Base-by-base conservation (phyloP, 2,113 vertebrate genomes). In the Hirundichthys speculiger region DNA sequence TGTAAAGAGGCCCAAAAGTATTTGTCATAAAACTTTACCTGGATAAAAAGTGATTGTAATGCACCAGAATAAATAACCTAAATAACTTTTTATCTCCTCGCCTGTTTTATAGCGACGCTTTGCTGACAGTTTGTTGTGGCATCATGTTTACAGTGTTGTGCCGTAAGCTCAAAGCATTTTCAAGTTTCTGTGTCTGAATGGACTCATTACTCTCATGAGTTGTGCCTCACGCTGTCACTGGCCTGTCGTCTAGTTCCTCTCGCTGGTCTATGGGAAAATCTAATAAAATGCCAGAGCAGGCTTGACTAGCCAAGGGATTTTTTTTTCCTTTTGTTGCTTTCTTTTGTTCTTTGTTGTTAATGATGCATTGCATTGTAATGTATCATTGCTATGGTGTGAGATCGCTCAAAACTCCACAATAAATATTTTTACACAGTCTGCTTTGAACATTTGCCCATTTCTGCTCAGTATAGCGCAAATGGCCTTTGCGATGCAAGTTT, bases 261-360 rank as follows among this genome's bases (percentile, higher is more conserved):
- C 21, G 7, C 50, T 16, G 45, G 10, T 58, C 51, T 45, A 38
- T 86, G 83, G 73, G 80, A 88, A 82, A 84, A 78, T 0, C 78
- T 49, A 61, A 68, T 81, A 79, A 83, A 85, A 79, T 5, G 0
- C 42, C 39, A 18, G 11, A 49, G 57, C 57, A 11, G 19, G 11
- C 62, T 2, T 46, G n/a, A 79, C 39, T 8, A 13, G 52, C 63
- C 76, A 53, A 61, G 19, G 30, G 5, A 6, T 47, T 9, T 34
- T 34, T 34, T 34, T 60, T 61, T 58, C 45, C 30, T 50, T 38
- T 60, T 47, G 30, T 63, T 58, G 27, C 54, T 58, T 38, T 40
- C n/a, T 79, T 68, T 27, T 64, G 54, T 74, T 69, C 69, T 77
- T 43, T 56, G 57, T 39, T 40, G 53, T 63, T 73, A 63, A 78